Conservation (phyloP, 2,888 invertebrate genomes). For the Deroplatys truncata region DNA sequence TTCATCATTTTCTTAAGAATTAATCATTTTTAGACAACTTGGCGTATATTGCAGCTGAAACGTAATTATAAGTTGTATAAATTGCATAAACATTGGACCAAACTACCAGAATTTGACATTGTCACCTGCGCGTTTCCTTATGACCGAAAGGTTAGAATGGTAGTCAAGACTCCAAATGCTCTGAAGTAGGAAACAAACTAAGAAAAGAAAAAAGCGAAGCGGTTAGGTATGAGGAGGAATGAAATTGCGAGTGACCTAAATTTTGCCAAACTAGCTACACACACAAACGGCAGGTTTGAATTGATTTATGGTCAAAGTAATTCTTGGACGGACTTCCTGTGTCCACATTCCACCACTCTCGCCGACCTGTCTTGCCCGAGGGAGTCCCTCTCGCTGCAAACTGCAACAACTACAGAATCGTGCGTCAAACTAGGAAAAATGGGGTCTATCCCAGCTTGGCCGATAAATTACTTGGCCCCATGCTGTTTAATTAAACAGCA, state of each 20-base stretch:
- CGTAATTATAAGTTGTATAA: too few species aligned
- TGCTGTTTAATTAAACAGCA: background rate
- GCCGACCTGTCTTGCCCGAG: background rate
- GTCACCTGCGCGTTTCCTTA: too few species aligned
- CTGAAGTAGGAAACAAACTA: too few species aligned
- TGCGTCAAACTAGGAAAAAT: background rate
- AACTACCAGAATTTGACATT: too few species aligned
- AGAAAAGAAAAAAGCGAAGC: background rate
- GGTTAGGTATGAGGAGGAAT: background rate
- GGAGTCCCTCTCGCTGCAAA: background rate
- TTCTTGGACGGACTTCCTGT: background rate
- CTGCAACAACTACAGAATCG: background rate
- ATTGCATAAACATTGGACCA: too few species aligned
- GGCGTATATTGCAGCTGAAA: too few species aligned
- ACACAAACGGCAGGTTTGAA: background rate
- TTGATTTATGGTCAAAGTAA: background rate
- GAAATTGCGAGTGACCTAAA: slow-evolving; percentile 5
- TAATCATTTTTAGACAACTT: too few species aligned
- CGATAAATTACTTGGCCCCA: background rate
- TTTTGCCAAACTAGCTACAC: background rate
- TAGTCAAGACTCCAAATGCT: too few species aligned
- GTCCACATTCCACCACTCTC: background rate
- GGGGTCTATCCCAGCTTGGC: background rate
- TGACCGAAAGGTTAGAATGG: too few species aligned
- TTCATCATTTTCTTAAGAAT: too few species aligned